Conservation (phyloP, 2,797 vertebrate genomes). For the Hydrocynus forskahlii region DNA sequence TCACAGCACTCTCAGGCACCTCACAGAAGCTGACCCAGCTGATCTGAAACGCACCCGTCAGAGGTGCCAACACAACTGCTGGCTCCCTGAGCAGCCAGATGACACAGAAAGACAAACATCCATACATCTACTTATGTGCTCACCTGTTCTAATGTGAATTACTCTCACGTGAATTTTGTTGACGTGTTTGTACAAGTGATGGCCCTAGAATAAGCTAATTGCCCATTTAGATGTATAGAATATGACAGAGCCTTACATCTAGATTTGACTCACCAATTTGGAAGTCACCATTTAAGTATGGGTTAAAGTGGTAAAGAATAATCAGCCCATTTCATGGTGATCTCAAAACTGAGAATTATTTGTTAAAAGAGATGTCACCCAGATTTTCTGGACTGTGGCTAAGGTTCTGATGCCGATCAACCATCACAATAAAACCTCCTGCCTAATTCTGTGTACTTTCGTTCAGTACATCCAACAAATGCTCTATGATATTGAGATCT, state of each 20-base stretch:
- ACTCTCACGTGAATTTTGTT: constrained; percentile 8
- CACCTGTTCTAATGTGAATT: constrained; percentile 30
- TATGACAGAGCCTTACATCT: neutral
- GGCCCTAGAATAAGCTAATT: neutral
- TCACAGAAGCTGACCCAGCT: constrained; percentile 60
- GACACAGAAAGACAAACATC: constrained; percentile 53
- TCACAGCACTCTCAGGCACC: constrained; percentile 62
- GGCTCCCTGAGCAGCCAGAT: constrained; percentile 37
- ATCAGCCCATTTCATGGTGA: neutral
- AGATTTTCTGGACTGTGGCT: neutral
- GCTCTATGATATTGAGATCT: too few relatives aligned
- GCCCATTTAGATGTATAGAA: neutral
- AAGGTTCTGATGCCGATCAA: neutral
- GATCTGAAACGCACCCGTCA: constrained; percentile 56
- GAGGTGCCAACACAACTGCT: constrained; percentile 61
- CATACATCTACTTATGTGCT: constrained; percentile 38
- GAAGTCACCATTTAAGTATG: neutral
- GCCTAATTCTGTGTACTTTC: too few relatives aligned
- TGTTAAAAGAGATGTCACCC: neutral
- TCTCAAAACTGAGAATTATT: neutral
- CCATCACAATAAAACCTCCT: too few relatives aligned
- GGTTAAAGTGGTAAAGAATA: neutral
- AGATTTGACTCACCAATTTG: neutral
- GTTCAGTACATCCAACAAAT: too few relatives aligned
- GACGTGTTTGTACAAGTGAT: constrained; percentile 39